These are phyloP conservation scores for Limonius californicus DNA, from an alignment of 1,140 invertebrate species.

Conservation along the genomic window DNA sequence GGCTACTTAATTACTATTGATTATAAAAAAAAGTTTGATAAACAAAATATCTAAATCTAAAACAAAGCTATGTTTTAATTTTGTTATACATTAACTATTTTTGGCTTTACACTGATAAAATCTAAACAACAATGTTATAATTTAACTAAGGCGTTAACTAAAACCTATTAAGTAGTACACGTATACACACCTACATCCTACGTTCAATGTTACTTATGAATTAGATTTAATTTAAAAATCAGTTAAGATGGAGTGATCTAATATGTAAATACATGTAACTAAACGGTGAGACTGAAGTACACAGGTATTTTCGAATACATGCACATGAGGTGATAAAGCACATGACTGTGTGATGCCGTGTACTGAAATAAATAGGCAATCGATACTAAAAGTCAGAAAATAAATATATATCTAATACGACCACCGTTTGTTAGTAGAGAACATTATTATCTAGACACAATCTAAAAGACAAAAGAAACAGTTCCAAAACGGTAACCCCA, in stretches of 20 bases:
- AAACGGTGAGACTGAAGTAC: neutral
- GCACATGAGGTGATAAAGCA: conserved; percentile 2
- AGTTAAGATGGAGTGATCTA: neutral
- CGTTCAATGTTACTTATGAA: neutral
- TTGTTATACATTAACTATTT: no score
- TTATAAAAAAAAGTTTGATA: no score
- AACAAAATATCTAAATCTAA: no score
- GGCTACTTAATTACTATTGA: no score
- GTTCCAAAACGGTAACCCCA: conserved; percentile 11
- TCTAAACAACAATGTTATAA: neutral
- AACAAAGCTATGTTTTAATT: no score
- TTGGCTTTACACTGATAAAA: neutral
- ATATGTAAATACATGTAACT: neutral
- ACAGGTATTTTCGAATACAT: neutral
- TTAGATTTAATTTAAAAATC: neutral
- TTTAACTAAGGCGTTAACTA: neutral
- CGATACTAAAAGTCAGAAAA: conserved; percentile 1
- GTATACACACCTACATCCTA: neutral
- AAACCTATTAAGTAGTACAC: neutral
- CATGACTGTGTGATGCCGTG: neutral
- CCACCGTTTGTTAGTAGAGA: conserved; percentile 6
- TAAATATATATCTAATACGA: conserved; percentile 2
- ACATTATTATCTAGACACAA: conserved; percentile 19
- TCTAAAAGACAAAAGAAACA: conserved; percentile 22
- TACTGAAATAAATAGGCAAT: conserved; percentile 4